Conservation (phyloP, 2,797 vertebrate genomes). For the Lepidocolaptes lacrymiger region DNA sequence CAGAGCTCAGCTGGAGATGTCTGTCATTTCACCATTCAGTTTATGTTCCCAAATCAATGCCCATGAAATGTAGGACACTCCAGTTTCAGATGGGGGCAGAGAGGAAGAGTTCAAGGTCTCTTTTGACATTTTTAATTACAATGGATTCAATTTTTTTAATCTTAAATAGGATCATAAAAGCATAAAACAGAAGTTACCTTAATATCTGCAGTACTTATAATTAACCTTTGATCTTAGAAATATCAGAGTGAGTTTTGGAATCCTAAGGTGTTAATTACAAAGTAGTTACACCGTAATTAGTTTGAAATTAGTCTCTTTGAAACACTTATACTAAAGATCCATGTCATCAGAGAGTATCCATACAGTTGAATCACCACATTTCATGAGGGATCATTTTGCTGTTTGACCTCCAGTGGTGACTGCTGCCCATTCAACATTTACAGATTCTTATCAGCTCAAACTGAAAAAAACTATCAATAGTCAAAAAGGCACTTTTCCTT, state of each 20-base stretch:
- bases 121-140: not conserved
- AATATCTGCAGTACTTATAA: not conserved
- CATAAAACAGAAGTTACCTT: not conserved
- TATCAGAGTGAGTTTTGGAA: not conserved
- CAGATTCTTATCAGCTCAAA: not conserved
- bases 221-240: not conserved
- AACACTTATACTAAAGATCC: not conserved
- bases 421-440: not conserved
- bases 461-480: rapidly evolving
- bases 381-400: not conserved
- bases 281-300: not conserved
- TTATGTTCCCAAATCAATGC: not conserved
- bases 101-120: not conserved
- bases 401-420: not conserved
- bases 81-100: not conserved
- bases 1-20: not conserved
- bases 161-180: not conserved
- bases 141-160: not conserved
- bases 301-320: conserved; percentile 3
- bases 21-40: not conserved
- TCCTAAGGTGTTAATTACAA: not conserved
- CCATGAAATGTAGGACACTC: not conserved
- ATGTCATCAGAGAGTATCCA: not conserved
- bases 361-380: not conserved
- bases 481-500: not conserved